Evolutionary conservation across 2,113 vertebrate genomes (phyloP).

Genomic region (Drymodes brunneopygia): DNA sequence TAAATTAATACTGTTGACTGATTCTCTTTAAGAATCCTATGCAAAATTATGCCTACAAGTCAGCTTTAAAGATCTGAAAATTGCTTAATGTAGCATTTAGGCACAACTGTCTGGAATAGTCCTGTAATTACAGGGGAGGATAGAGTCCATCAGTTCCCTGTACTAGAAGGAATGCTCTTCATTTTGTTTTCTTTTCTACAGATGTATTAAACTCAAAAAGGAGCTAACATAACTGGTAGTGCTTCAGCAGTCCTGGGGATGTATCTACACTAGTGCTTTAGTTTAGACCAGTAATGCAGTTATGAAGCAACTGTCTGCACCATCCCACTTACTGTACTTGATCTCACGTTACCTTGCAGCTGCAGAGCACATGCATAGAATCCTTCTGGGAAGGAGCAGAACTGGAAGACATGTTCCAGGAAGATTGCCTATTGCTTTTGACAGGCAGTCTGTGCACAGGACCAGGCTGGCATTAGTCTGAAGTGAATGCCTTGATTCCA

Average conservation of each 20-base stretch:
- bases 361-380: background rate
- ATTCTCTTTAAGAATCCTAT: background rate
- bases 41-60: background rate
- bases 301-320: background rate
- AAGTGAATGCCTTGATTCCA: background rate
- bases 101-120: background rate
- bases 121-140: constrained; percentile 5
- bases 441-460: background rate
- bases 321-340: background rate
- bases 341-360: background rate
- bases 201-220: background rate
- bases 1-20: constrained; percentile 4
- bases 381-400: background rate
- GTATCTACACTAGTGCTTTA: background rate
- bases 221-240: background rate
- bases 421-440: background rate
- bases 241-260: background rate
- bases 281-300: background rate
- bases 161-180: background rate
- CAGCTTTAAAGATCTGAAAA: constrained; percentile 19
- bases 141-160: background rate
- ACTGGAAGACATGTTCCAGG: background rate
- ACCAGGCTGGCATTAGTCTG: background rate
- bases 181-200: background rate
- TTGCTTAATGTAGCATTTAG: constrained; percentile 23